These are phyloP conservation scores for Parasteatoda tepidariorum DNA, from an alignment of 1,140 invertebrate species.

Conservation along the genomic window DNA sequence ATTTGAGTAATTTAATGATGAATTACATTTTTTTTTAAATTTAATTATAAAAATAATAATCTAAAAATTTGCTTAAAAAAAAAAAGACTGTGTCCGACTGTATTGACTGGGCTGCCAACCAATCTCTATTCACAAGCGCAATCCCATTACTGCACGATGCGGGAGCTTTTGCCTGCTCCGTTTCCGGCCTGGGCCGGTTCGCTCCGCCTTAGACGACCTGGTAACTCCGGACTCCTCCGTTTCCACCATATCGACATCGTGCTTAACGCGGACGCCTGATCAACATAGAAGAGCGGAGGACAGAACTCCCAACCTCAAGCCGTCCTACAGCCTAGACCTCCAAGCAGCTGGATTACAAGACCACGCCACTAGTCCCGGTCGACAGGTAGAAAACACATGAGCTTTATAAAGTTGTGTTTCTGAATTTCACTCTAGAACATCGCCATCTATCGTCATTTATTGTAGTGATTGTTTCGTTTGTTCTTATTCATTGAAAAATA, in stretches of 20 bases:
- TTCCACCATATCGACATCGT: slow-evolving; percentile 66
- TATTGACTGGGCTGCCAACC: slow-evolving; percentile 85
- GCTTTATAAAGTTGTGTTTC: no score
- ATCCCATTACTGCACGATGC: slow-evolving; percentile 97
- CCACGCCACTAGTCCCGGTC: slow-evolving; percentile 68
- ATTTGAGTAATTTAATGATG: no score
- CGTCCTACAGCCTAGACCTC: slow-evolving; percentile 69
- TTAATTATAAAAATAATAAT: no score
- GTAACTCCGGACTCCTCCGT: slow-evolving; percentile 30
- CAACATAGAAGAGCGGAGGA: slow-evolving; percentile 61
- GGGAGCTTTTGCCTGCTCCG: slow-evolving; percentile 96
- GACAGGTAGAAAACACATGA: no score
- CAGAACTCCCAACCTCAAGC: slow-evolving; percentile 70
- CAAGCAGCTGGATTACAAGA: slow-evolving; percentile 73
- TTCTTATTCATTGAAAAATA: no score
- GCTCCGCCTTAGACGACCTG: slow-evolving; percentile 80
- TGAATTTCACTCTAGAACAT: no score
- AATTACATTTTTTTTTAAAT: no score
- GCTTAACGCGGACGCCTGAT: slow-evolving; percentile 71
- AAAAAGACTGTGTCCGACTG: slow-evolving; percentile 77
- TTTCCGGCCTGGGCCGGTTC: slow-evolving; percentile 96
- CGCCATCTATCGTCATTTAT: no score
- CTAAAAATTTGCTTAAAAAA: no score
- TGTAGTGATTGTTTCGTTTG: no score
- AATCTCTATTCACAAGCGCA: slow-evolving; percentile 91